A percentile compares a stretch with the other conserved stretches of the same genome.
phyloP scores from a whole-genome alignment of 2,113 vertebrate genomes.

The Suncus etruscus region DNA sequence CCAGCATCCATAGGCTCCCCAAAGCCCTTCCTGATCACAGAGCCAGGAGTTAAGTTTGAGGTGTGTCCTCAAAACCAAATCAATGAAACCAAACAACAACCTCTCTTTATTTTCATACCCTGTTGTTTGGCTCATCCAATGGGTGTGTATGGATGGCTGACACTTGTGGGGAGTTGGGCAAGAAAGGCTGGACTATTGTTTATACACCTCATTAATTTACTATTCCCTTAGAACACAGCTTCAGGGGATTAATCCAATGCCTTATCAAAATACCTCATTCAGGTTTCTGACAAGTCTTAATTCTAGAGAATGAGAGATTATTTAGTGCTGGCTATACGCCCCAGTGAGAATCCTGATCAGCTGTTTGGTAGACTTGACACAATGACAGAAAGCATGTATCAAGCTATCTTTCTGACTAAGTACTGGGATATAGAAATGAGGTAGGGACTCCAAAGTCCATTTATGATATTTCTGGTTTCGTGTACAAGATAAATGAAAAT shows the following conservation, averaged over 20 bases:
- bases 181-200: neutral
- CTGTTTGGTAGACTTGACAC: neutral
- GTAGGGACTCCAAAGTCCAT: neutral
- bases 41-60: too few relatives aligned
- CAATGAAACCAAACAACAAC: too few relatives aligned
- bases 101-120: neutral
- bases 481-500: neutral
- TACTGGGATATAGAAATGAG: neutral
- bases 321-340: neutral
- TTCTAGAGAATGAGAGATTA: neutral
- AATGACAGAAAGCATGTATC: neutral
- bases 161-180: neutral
- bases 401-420: slow-evolving; percentile 6
- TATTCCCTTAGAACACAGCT: slow-evolving; percentile 34
- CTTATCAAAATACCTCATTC: slow-evolving; percentile 24
- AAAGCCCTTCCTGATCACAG: too few relatives aligned
- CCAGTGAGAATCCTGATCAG: too few relatives aligned
- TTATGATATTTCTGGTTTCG: neutral
- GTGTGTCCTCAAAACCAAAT: too few relatives aligned
- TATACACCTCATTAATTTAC: slow-evolving; percentile 21
- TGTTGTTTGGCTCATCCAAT: neutral
- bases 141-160: neutral
- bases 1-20: too few relatives aligned
- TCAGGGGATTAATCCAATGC: neutral
- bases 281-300: neutral